phyloP scores from a whole-genome alignment of 2,797 vertebrate genomes.

The Myotis planiceps region DNA sequence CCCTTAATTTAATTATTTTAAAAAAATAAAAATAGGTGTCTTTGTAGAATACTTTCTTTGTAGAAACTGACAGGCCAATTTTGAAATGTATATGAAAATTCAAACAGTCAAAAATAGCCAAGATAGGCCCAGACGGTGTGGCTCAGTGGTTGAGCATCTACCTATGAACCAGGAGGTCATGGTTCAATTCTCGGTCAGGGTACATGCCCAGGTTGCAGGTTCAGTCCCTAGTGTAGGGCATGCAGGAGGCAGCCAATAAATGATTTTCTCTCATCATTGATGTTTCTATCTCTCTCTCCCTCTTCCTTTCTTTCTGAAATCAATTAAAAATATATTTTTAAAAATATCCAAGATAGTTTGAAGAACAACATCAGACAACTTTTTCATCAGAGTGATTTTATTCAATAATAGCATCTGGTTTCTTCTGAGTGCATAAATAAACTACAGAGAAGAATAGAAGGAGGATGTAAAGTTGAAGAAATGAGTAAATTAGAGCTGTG shows the following conservation, averaged over 20 bases:
- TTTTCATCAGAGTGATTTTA: not conserved
- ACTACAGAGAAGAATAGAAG: not conserved
- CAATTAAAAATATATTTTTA: not conserved
- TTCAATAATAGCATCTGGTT: not conserved
- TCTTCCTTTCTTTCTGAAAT: too few species aligned
- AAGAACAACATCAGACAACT: not conserved
- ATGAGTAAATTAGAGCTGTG: not conserved
- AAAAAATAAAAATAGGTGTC: not conserved
- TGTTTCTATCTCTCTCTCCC: too few species aligned
- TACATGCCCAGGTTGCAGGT: too few species aligned
- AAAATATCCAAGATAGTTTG: not conserved
- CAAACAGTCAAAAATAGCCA: not conserved
- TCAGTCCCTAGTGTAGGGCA: too few species aligned
- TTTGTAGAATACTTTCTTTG: not conserved
- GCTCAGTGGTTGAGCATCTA: too few species aligned
- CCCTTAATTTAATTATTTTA: not conserved
- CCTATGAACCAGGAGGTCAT: too few species aligned
- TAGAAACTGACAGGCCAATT: not conserved
- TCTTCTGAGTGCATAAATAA: not conserved
- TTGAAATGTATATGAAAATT: not conserved
- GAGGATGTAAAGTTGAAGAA: not conserved
- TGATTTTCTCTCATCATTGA: too few species aligned
- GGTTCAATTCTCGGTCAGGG: too few species aligned
- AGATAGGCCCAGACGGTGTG: too few species aligned
- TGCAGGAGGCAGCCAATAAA: too few species aligned